phyloP scores from a whole-genome alignment of 2,797 vertebrate species.

The Ctenochaetus hawaiiensis region DNA sequence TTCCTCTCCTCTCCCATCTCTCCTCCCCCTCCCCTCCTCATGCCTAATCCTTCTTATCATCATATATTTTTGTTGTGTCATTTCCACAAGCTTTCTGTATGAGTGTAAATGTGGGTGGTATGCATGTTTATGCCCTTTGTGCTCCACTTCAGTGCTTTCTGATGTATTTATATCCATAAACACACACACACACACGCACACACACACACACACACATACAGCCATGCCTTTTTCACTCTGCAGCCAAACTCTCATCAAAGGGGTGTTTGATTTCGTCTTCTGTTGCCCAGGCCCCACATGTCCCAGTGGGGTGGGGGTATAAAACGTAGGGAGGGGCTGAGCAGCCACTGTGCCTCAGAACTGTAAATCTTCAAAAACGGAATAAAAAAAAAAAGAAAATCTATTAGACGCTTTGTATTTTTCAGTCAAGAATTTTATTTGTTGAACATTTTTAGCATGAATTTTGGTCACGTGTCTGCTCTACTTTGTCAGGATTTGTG shows the following conservation, averaged over 20 bases:
- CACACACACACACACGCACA: slow-evolving; percentile 25
- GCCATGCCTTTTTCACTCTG: slow-evolving; percentile 63
- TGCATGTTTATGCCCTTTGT: slow-evolving; percentile 56
- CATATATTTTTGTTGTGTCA: slow-evolving; percentile 56
- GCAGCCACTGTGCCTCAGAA: slow-evolving; percentile 55
- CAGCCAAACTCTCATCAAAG: slow-evolving; percentile 80
- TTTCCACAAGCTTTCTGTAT: slow-evolving; percentile 17
- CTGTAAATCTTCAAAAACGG: slow-evolving; percentile 47
- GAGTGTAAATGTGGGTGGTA: slow-evolving; percentile 45
- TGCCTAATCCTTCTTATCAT: slow-evolving; percentile 53
- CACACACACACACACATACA: slow-evolving; percentile 40
- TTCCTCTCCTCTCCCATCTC: slow-evolving; percentile 36
- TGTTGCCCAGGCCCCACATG: slow-evolving; percentile 66
- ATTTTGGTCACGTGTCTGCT: slow-evolving; percentile 45
- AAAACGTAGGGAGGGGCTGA: slow-evolving; percentile 64
- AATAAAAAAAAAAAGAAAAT: slow-evolving; percentile 2
- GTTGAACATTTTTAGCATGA: slow-evolving; percentile 35
- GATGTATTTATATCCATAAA: slow-evolving; percentile 78
- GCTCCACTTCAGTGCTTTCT: slow-evolving; percentile 60
- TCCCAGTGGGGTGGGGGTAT: slow-evolving; percentile 61
- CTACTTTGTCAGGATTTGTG: slow-evolving; percentile 41
- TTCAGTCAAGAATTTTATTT: slow-evolving; percentile 59
- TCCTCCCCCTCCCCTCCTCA: slow-evolving; percentile 34
- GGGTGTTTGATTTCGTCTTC: slow-evolving; percentile 74
- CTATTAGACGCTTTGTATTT: slow-evolving; percentile 62